Evolutionary conservation across 1,140 invertebrate genomes (phyloP), one percentile per base, ranked within the genome.

Genomic region (Philotrypesis tridentata): DNA sequence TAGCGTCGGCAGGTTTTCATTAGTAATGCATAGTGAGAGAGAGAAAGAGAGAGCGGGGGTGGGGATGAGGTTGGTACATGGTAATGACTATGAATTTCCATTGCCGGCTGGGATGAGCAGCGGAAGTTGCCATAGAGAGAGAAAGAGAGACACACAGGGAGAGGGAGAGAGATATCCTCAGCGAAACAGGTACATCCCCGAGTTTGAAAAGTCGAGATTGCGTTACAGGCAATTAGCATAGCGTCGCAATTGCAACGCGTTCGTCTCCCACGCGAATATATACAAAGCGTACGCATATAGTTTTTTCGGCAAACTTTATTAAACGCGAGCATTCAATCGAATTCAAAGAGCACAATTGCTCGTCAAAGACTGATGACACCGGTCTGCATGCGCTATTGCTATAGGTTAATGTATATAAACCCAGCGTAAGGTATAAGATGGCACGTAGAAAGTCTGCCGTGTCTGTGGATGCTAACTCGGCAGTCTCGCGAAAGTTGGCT

Each of bases 71-170:
- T 48, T 78, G 40, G 40, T 78, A 78, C 67, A 78, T 78, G 76
- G 65, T 78, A 78, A 78, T 70, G 76, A 68, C 76, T 78, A 78
- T 43, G 61, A 78, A 78, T 78, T 78, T 78, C 65, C 76, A 78
- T 78, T 31, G 74, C 48, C 60, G 33, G 31, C 25, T 17, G 9
- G 33, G 63, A 25, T 27, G 33, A 2, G 8, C 31, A 4, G 23
- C 63, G 43, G 2, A 68, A 78, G n/a, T 55, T 63, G 63, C 40
- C 63, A 25, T 23, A 40, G 7, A 21, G 4, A 29, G 9, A 61
- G 48, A 60, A 12, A 60, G 48, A 12, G 60, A 61, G 25, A 33
- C n/a, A n/a, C n/a, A n/a, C n/a, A n/a, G n/a, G n/a, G n/a, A 29
- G 5, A 29, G 21, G 23, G n/a, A 61, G 60, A 61, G 60, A 25